Percentiles rank a stretch among this genome's conserved stretches.
Evolutionary conservation across 2,888 invertebrate species (phyloP).

Genomic region (Tipula unca): DNA sequence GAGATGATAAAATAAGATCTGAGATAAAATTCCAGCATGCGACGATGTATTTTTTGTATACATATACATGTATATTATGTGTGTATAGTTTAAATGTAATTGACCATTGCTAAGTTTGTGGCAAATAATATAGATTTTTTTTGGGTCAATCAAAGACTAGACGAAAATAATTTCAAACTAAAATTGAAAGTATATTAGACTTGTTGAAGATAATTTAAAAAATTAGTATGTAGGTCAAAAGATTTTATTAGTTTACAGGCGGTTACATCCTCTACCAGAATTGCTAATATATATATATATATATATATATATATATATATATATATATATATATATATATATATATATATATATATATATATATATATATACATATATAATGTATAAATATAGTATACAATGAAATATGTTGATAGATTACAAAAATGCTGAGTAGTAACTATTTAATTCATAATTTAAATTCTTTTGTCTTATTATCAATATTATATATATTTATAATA

Average conservation of each 20-base stretch:
- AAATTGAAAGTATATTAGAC: background rate
- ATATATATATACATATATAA: background rate
- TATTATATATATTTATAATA: background rate
- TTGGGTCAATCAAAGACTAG: background rate
- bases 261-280: background rate
- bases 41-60: background rate
- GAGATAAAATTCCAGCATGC: conserved; percentile 8
- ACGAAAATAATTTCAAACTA: background rate
- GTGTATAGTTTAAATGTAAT: background rate
- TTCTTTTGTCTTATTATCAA: background rate
- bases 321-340: background rate
- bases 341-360: background rate
- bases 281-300: background rate
- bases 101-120: background rate
- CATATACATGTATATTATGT: background rate
- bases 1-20: background rate
- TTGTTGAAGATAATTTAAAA: too few relatives aligned
- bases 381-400: background rate
- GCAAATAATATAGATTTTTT: background rate
- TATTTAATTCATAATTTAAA: background rate
- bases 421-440: background rate
- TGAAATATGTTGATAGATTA: background rate
- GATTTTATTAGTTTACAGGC: background rate
- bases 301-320: background rate
- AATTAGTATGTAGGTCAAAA: too few relatives aligned